phyloP scores from a whole-genome alignment of 2,888 invertebrate genomes.

The Pseudococcus viburni region DNA sequence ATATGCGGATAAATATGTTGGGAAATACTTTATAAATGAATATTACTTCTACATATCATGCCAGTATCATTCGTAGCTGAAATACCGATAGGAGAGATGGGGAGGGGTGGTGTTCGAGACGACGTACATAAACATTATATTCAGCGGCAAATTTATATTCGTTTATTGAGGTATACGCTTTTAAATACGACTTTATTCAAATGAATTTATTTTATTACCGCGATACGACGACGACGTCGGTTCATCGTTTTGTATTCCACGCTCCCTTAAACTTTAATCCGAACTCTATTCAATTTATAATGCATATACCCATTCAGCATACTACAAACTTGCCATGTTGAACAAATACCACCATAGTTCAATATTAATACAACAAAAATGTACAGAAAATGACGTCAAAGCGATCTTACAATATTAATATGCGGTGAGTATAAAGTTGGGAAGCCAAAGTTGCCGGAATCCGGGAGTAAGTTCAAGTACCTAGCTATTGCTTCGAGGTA shows the following conservation, averaged over 20 bases:
- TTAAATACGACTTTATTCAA: constrained; percentile 25
- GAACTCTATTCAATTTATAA: not conserved
- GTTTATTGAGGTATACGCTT: not conserved
- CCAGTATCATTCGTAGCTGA: not conserved
- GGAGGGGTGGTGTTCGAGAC: not conserved
- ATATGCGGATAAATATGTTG: constrained; percentile 4
- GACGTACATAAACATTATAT: constrained; percentile 1
- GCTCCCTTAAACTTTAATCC: constrained; percentile 22
- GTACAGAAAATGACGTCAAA: not conserved
- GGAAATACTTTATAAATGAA: not conserved
- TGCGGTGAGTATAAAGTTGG: not conserved
- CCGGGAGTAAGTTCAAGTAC: not conserved
- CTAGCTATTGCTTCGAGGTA: not conserved
- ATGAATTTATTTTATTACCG: constrained; percentile 17
- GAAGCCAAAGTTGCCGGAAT: not conserved
- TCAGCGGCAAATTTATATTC: constrained; percentile 2
- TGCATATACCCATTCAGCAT: not conserved
- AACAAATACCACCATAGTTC: not conserved
- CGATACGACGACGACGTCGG: not conserved
- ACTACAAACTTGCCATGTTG: not conserved
- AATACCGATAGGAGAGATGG: not conserved
- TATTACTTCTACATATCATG: not conserved
- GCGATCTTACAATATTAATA: not conserved
- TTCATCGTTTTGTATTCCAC: constrained; percentile 5
- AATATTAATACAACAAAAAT: constrained; percentile 12